A percentile compares a stretch with the other conserved stretches of the same genome.
Evolutionary conservation across 2,113 vertebrate species (phyloP).

Genomic region (Empidonax alnorum): DNA sequence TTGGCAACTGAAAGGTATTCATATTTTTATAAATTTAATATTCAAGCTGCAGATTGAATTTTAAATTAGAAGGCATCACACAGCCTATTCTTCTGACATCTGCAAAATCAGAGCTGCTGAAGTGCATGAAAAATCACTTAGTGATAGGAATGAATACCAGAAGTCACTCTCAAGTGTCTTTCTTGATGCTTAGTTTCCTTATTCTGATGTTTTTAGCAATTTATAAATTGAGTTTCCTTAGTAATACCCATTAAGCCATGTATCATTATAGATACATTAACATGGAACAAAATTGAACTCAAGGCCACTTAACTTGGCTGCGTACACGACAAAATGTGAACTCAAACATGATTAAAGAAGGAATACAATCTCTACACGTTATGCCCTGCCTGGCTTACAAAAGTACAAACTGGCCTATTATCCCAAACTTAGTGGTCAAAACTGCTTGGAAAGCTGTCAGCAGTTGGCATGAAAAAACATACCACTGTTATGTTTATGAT

Average conservation of each 20-base stretch:
- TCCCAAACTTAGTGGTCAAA: neutral
- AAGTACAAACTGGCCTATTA: neutral
- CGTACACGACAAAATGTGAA: accelerated
- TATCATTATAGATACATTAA: neutral
- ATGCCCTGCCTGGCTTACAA: neutral
- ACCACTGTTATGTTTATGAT: neutral
- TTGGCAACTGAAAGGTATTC: neutral
- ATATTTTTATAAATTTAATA: neutral
- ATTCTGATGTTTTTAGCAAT: neutral
- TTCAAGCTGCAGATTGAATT: neutral
- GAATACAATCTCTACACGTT: neutral
- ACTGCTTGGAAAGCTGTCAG: neutral
- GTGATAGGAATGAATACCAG: neutral
- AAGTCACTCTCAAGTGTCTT: neutral
- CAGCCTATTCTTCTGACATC: neutral
- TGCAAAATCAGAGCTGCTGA: neutral
- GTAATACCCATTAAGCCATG: neutral
- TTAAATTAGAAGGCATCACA: neutral
- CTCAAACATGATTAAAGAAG: neutral
- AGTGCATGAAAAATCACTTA: neutral
- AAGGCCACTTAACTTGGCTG: neutral
- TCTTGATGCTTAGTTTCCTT: neutral
- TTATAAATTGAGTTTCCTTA: neutral
- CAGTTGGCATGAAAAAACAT: neutral
- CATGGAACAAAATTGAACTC: neutral